A percentile compares a stretch with the other conserved stretches of the same genome.
phyloP scores from a whole-genome alignment of 2,113 vertebrate species.

The Salvelinus namaycush region DNA sequence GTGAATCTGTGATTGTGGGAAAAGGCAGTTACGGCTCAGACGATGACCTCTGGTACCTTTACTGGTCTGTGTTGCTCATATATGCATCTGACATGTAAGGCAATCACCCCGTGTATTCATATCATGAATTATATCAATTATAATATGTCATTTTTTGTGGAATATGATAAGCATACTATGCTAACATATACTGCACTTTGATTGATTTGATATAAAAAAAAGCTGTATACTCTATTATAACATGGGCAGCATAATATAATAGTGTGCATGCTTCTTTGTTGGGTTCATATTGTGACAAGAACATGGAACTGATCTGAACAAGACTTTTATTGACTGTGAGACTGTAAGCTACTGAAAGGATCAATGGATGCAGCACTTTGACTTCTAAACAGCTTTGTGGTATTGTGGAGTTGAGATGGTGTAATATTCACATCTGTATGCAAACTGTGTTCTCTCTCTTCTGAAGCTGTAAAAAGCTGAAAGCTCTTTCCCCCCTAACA shows the following conservation, averaged over 20 bases:
- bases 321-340: neutral
- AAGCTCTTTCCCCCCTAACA: neutral
- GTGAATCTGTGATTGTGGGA: neutral
- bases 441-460: neutral
- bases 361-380: neutral
- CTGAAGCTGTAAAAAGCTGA: neutral
- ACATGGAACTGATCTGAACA: neutral
- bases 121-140: neutral
- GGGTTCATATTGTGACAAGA: neutral
- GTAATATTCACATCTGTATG: neutral
- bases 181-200: neutral
- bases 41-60: conserved; percentile 7
- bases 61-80: neutral
- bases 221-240: neutral
- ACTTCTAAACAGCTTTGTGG: neutral
- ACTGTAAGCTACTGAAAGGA: neutral
- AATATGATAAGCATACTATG: neutral
- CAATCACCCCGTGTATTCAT: neutral
- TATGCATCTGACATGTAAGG: neutral
- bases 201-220: neutral
- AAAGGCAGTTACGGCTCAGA: neutral
- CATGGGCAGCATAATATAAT: neutral
- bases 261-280: conserved; percentile 16
- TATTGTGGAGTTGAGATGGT: neutral
- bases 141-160: neutral